Percentiles rank a stretch among this genome's conserved stretches.
Conservation (phyloP, 2,888 invertebrate genomes). For the Liposcelis brunnea region DNA sequence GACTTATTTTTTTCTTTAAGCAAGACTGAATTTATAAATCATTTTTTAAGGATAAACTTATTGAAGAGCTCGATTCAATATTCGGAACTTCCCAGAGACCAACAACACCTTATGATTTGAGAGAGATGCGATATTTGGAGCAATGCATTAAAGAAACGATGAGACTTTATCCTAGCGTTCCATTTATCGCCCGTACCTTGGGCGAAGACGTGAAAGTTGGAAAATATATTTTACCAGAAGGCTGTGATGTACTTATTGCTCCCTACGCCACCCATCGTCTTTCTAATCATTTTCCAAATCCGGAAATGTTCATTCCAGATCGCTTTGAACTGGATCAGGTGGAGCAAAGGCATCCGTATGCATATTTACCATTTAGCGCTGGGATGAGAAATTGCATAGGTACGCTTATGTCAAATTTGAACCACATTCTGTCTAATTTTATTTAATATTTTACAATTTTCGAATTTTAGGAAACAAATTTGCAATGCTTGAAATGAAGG, state of each 20-base stretch:
- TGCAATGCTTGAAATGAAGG: conserved; percentile 45
- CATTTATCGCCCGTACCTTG: not conserved
- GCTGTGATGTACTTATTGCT: conserved; percentile 34
- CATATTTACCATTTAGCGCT: conserved; percentile 39
- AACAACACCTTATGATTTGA: conserved; percentile 20
- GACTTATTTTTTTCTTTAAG: conserved; percentile 6
- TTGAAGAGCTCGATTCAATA: conserved; percentile 20
- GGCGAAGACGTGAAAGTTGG: not conserved
- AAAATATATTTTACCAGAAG: conserved; percentile 31
- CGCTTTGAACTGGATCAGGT: conserved; percentile 34
- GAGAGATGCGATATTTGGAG: conserved; percentile 22
- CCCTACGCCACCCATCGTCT: conserved; percentile 39
- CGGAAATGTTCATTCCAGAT: conserved; percentile 36
- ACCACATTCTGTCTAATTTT: not conserved
- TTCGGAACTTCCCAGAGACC: conserved; percentile 17
- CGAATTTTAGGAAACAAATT: conserved; percentile 44
- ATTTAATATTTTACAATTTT: not conserved
- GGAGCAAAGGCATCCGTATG: conserved; percentile 34
- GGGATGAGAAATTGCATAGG: conserved; percentile 39
- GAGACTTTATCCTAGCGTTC: conserved; percentile 13
- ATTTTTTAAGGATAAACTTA: conserved; percentile 17
- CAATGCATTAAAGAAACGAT: conserved; percentile 24
- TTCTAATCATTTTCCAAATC: conserved; percentile 35
- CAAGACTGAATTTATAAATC: too few species aligned
- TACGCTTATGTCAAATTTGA: conserved; percentile 16